Base-by-base conservation (phyloP, 2,113 vertebrate genomes). In the Benitochromis conjunctus region DNA sequence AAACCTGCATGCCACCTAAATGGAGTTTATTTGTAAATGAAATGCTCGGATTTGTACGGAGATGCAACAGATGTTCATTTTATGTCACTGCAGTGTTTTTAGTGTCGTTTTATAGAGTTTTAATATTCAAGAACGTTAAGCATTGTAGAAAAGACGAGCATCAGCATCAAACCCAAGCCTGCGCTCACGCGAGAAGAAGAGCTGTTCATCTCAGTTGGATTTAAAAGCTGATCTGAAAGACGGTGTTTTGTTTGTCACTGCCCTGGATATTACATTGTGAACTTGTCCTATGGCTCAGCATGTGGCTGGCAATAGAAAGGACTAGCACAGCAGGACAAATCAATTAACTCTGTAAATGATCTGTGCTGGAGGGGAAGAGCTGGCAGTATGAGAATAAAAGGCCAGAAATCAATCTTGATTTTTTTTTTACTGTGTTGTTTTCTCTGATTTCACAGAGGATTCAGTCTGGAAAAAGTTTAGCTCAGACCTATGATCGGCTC, bases 311-410 rank as follows among this genome's bases (percentile, higher is more conserved):
- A 81, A 53, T 79, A 79, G 74, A 91, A 82, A 62, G 82, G 56
- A 80, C 83, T 29, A 43, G 71, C 84, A 69, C 89, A 92, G 92
- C 88, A 48, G 88, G 89, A 86, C 26, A 41, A 90, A 94, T 95
- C 92, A 91, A 92, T 94, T 93, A 88, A 87, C 77, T 91, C 87
- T 85, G 83, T 77, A 86, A 92, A 91, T 91, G 85, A 93, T 86
- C 87, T 84, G 81, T 12, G 71, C 82, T 24, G 10, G 84, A 80
- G 82, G 91, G 80, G 77, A 88, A 54, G 66, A 81, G 48, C 66
- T 79, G 46, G 71, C 86, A 69, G 86, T 48, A 81, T 16, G 56
- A 82, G 84, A 83, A 92, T 88, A 78, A 91, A 86, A 89, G 84
- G 88, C n/a, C 41, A 62, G 56, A 71, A 48, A 93, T 91, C 82